Conservation (phyloP, 2,113 vertebrate genomes). For the Bos javanicus region DNA sequence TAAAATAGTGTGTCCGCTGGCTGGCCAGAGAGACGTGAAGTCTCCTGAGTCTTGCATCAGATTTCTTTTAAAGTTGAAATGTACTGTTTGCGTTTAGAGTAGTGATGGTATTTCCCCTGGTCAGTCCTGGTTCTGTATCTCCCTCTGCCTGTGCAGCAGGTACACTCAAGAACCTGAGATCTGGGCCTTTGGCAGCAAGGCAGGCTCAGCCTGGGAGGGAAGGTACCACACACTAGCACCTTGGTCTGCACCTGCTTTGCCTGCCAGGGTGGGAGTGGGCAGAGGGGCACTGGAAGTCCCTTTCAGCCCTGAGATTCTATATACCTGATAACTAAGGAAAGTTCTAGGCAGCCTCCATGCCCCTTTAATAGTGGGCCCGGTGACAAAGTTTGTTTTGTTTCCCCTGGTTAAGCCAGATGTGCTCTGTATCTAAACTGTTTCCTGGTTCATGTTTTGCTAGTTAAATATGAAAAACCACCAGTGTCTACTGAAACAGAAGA, state of each 20-base stretch:
- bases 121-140: neutral
- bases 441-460: neutral
- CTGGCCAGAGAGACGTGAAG: neutral
- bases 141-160: neutral
- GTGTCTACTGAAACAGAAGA: neutral
- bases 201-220: neutral
- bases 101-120: neutral
- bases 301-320: neutral
- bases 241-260: neutral
- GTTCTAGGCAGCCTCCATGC: neutral
- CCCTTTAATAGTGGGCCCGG: neutral
- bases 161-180: neutral
- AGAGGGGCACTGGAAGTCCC: neutral
- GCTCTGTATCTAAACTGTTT: neutral
- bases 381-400: neutral
- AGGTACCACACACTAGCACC: rapidly evolving
- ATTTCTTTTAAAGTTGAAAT: neutral
- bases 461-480: neutral
- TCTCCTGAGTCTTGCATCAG: neutral
- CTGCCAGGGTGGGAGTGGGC: rapidly evolving
- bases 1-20: neutral
- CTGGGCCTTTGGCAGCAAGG: neutral
- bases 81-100: neutral
- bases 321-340: too few relatives aligned
- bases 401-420: neutral